These are phyloP conservation scores for Porites lobata DNA, from an alignment of 92 coral and sea anemone genomes.

Conservation along the genomic window DNA sequence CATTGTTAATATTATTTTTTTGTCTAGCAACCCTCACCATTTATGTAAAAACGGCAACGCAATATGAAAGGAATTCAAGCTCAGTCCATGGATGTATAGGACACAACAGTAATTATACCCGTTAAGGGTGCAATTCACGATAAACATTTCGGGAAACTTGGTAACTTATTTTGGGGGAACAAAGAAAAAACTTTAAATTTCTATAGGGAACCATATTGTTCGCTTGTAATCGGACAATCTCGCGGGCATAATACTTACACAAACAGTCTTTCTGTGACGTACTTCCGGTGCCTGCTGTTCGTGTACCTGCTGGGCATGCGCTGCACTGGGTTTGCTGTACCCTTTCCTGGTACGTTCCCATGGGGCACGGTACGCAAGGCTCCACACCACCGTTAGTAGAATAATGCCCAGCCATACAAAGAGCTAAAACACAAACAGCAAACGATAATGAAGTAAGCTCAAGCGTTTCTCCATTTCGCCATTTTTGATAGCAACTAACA, in stretches of 20 bases:
- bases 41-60: too few relatives aligned
- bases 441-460: not conserved
- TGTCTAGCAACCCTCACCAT: too few relatives aligned
- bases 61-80: too few relatives aligned
- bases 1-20: too few relatives aligned
- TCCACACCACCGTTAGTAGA: constrained; percentile 83
- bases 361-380: constrained; percentile 92
- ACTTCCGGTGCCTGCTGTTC: constrained; percentile 78
- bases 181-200: too few relatives aligned
- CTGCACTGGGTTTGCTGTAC: constrained; percentile 71
- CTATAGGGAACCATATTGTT: not conserved
- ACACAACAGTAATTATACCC: too few relatives aligned
- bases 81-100: too few relatives aligned
- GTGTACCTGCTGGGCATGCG: constrained; percentile 89
- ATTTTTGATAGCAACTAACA: too few relatives aligned
- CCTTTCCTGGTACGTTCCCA: constrained; percentile 82
- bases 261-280: constrained; percentile 77
- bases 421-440: constrained; percentile 43
- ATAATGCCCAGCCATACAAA: constrained; percentile 84
- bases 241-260: constrained; percentile 13
- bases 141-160: too few relatives aligned
- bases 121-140: too few relatives aligned
- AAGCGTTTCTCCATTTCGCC: too few relatives aligned
- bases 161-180: too few relatives aligned
- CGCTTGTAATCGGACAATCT: not conserved